phyloP scores from a whole-genome alignment of 2,888 invertebrate genomes.

The Chaitophorus viminalis region DNA sequence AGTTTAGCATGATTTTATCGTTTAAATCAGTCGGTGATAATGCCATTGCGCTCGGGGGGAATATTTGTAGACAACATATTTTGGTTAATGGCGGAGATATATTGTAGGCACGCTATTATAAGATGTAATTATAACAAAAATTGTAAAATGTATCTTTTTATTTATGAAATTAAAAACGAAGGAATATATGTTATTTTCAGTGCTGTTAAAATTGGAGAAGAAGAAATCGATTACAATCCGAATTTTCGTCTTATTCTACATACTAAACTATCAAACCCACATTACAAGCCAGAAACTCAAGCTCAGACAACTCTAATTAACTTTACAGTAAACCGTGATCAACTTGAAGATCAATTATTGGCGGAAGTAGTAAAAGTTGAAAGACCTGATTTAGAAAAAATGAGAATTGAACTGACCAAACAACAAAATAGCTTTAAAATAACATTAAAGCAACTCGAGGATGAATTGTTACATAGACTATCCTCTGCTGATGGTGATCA shows the following conservation, averaged over 20 bases:
- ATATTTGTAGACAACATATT: no score
- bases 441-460: slow-evolving; percentile 89
- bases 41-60: no score
- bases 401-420: slow-evolving; percentile 80
- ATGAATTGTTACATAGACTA: slow-evolving; percentile 84
- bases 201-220: slow-evolving; percentile 86
- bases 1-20: no score
- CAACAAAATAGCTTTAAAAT: slow-evolving; percentile 96
- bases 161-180: no score
- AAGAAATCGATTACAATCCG: slow-evolving; percentile 88
- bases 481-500: slow-evolving; percentile 90
- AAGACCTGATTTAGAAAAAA: slow-evolving; percentile 86
- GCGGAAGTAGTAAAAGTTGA: slow-evolving; percentile 95
- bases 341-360: slow-evolving; percentile 90
- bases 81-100: no score
- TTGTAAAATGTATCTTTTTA: no score
- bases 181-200: slow-evolving; percentile 66
- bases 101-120: no score
- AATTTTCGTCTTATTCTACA: slow-evolving; percentile 86
- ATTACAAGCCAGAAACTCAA: slow-evolving; percentile 96
- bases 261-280: slow-evolving; percentile 94
- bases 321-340: slow-evolving; percentile 93
- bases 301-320: slow-evolving; percentile 95
- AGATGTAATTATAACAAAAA: no score
- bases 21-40: no score